Conservation (phyloP, 2,113 vertebrate genomes). For the Eupsittula cactorum region DNA sequence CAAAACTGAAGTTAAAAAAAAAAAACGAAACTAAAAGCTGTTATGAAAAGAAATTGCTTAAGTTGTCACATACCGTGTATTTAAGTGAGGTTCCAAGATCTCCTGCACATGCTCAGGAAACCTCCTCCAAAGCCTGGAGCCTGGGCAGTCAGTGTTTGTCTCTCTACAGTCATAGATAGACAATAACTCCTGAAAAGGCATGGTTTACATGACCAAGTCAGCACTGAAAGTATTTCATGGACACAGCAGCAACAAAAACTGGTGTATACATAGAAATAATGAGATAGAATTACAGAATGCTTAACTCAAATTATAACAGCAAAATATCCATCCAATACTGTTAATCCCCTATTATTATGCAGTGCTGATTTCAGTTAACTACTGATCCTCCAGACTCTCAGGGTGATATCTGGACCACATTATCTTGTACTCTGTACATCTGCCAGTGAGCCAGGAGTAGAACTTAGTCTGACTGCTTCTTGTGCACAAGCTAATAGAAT, state of each 20-base stretch:
- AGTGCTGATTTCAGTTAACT: neutral
- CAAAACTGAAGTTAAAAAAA: neutral
- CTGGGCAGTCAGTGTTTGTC: constrained; percentile 81
- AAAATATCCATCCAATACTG: neutral
- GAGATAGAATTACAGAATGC: neutral
- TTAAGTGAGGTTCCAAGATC: constrained; percentile 95
- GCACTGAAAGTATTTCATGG: neutral
- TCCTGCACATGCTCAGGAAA: constrained; percentile 97
- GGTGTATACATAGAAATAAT: neutral
- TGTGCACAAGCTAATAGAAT: neutral
- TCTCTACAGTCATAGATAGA: constrained; percentile 92
- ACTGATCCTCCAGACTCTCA: neutral
- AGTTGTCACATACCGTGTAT: constrained; percentile 83
- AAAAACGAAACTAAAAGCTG: neutral
- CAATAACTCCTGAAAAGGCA: constrained; percentile 85
- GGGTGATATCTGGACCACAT: neutral
- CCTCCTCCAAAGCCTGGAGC: constrained; percentile 90
- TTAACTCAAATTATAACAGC: neutral
- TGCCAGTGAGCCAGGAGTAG: neutral
- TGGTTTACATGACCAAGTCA: neutral
- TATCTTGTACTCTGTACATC: neutral
- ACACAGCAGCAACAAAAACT: neutral
- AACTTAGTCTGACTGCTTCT: neutral
- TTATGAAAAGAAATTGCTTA: neutral
- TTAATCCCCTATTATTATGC: neutral